Evolutionary conservation across 2,888 invertebrate species (phyloP), one percentile per base, ranked within the genome.

Genomic region (Silvanus unidentatus): DNA sequence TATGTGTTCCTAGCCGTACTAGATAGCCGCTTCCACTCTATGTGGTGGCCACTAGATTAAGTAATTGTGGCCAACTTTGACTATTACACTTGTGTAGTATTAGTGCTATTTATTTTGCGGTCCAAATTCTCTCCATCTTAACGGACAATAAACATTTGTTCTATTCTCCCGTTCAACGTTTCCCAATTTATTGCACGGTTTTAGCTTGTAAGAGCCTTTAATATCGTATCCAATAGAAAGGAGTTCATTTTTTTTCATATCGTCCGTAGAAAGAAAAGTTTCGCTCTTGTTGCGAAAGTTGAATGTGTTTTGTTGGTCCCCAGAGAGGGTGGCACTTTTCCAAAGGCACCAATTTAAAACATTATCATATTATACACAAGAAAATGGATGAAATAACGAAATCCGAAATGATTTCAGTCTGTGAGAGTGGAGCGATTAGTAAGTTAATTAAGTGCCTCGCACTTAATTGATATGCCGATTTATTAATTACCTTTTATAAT

Each of bases 1-100:
- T 47, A 39, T 47, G 49, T 44, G 47, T 28, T 10, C 28, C 4
- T 14, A 14, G 4, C 3, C 10, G 12, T 13, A 11, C 14, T 38
- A 15, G 10, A 36, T 30, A 22, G 22, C 22, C 22, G 8, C 22
- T 22, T 22, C 22, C 22, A 22, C 8, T 12, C 32, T 32, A 32
- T 32, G 13, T 32, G 32, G 32, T 32, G 11, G 59, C 63, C 60
- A 58, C 60, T 66, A 66, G 67, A 67, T 68, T 67, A 68, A 69
- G 65, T 65, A 68, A 68, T 67, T 67, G 68, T 65, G 68, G 69
- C 64, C 59, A 70, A 70, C 69, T 70, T 70, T 63, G 58, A 59
- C 69, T 67, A 69, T 70, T 70, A 69, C 64, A 15, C 37, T 5
- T n/a, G 32, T 22, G 10, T 32, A 16, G 65, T 66, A 68, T 66